Conservation (phyloP, 2,797 vertebrate genomes). For the Buphagus erythrorhynchus region DNA sequence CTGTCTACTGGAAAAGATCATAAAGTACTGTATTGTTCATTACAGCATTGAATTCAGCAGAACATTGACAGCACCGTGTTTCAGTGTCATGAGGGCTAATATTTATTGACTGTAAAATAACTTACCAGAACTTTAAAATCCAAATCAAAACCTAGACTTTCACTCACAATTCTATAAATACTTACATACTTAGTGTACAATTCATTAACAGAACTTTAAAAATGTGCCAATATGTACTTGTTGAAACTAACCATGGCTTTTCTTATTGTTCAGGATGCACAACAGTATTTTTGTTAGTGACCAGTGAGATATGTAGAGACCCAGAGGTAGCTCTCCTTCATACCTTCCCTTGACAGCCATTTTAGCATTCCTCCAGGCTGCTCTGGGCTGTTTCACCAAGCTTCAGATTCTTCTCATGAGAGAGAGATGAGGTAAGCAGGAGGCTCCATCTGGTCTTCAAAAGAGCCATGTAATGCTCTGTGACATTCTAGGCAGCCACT, state of each 20-base stretch:
- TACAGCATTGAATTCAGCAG: background rate
- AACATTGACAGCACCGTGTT: background rate
- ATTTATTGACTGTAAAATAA: background rate
- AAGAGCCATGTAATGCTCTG: conserved; percentile 59
- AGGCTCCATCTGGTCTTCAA: conserved; percentile 53
- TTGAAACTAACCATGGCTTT: background rate
- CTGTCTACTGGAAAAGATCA: background rate
- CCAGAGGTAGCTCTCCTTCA: background rate
- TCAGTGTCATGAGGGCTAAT: background rate
- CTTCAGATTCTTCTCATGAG: conserved; percentile 76
- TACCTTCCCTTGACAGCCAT: conserved; percentile 25
- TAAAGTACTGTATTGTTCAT: background rate
- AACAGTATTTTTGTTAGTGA: background rate
- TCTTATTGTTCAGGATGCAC: background rate
- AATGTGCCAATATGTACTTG: background rate
- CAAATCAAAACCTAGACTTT: background rate
- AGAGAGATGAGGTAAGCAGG: conserved; percentile 81
- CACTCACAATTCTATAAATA: background rate
- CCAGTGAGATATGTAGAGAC: background rate
- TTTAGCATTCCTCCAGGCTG: conserved; percentile 45
- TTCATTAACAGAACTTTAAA: background rate
- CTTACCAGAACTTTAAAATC: background rate
- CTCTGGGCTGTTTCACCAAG: conserved; percentile 19
- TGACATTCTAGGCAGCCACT: conserved; percentile 63
- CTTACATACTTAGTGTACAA: background rate